Evolutionary conservation across 2,888 invertebrate species (phyloP), one percentile per base, ranked within the genome.

Genomic region (Drosophila borborema): DNA sequence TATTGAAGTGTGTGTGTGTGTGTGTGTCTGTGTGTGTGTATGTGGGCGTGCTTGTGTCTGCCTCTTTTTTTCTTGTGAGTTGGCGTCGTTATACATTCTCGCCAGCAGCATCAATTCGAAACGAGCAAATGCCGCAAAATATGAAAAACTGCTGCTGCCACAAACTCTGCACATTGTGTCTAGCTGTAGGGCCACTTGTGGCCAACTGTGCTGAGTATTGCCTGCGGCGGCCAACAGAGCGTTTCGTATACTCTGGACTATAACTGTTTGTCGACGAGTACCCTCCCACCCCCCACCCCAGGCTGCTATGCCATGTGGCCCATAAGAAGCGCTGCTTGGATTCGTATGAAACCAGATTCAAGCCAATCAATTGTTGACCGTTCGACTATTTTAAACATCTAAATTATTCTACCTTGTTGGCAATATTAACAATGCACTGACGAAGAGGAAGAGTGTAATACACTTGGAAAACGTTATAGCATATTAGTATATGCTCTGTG

Each of bases 21-120:
- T 43, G 53, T 36, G 64, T n/a, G n/a, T n/a, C n/a, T 56, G 41
- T 54, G 54, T 54, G 49, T 40, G 46, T 36, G 48, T 51, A 18
- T 56, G 40, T 61, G 38, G 53, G 53, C 38, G 53, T 38, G 3
- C 14, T 41, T 49, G 28, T 54, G 64, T 45, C 45, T 34, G 61
- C 58, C 23, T 36, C 56, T 48, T 63, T 43, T 58, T 56, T 48
- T 34, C 41, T 41, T 46, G 28, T 41, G 48, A 31, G 38, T 36
- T 55, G 53, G 38, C 56, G 28, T 41, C 55, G 71, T 59, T 68
- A 46, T 38, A 46, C 61, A 61, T 53, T 58, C 61, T 58, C 5
- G 45, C 65, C 70, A 51, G 61, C 38, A 69, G 70, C 77, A 81
- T 74, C 71, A 66, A 81, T 81, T 81, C 81, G 77, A 72, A 80